A percentile compares a stretch with the other conserved stretches of the same genome.
Evolutionary conservation across 1,140 invertebrate genomes (phyloP).

Genomic region (Cydia splendana): DNA sequence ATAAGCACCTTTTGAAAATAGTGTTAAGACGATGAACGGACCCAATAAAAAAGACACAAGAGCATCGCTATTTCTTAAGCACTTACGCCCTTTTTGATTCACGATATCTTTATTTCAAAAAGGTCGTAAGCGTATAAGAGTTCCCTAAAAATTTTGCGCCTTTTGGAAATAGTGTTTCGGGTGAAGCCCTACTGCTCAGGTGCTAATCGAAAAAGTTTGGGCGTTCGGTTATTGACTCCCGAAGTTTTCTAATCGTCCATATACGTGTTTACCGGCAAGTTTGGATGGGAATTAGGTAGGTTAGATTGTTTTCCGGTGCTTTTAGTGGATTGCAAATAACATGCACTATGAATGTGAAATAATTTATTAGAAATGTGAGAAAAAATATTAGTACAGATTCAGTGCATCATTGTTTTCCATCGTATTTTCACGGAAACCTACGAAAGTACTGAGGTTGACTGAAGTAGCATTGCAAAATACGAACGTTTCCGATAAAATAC

Average conservation of each 20-base stretch:
- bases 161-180: background rate
- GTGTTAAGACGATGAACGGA: too few relatives aligned
- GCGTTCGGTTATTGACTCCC: conserved; percentile 16
- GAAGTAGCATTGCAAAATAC: too few relatives aligned
- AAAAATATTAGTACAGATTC: too few relatives aligned
- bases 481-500: too few relatives aligned
- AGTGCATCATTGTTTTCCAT: too few relatives aligned
- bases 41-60: background rate
- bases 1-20: too few relatives aligned
- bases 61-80: background rate
- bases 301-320: background rate
- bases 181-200: background rate
- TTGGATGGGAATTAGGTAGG: conserved; percentile 7
- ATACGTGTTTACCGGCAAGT: conserved; percentile 15
- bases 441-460: too few relatives aligned
- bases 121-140: background rate
- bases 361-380: too few relatives aligned
- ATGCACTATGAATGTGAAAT: too few relatives aligned
- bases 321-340: background rate
- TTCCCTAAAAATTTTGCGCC: background rate
- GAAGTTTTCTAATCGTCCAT: conserved; percentile 25
- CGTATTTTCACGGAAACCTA: too few relatives aligned
- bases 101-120: background rate
- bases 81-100: background rate
- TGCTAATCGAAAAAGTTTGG: conserved; percentile 31